Evolutionary conservation across 2,888 invertebrate species (phyloP).

Genomic region (Coelinius sp.): DNA sequence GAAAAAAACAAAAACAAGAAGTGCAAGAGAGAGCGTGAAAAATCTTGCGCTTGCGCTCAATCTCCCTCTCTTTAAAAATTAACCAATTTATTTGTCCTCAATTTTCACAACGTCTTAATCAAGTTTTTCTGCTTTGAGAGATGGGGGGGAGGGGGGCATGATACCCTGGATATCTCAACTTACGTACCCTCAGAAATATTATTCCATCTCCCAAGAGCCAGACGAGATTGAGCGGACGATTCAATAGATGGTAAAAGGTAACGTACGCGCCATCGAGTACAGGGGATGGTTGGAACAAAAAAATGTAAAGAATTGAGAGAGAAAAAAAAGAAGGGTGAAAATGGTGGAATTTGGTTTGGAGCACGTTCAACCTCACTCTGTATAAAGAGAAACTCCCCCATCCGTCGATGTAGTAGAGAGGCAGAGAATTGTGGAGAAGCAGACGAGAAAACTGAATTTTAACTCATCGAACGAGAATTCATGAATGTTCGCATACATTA

Average conservation of each 20-base stretch:
- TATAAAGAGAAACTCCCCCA: not conserved
- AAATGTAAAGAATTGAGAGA: conserved; percentile 8
- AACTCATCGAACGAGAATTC: conserved; percentile 1
- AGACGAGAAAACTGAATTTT: conserved; percentile 28
- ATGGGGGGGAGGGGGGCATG: not conserved
- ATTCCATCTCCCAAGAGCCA: conserved; percentile 27
- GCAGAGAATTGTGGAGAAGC: not conserved
- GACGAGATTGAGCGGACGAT: conserved; percentile 40
- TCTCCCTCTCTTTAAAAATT: not conserved
- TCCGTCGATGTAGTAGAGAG: not conserved
- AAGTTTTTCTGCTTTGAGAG: not conserved
- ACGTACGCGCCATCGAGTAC: conserved; percentile 20
- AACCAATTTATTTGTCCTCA: not conserved
- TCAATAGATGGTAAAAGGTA: conserved; percentile 37
- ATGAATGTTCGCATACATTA: conserved; percentile 32
- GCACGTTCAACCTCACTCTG: not conserved
- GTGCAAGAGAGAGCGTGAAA: not conserved
- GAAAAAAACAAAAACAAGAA: conserved; percentile 43
- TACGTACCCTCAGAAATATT: conserved; percentile 30
- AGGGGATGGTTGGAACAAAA: conserved; percentile 10
- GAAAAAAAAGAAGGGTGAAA: not conserved
- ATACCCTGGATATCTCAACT: not conserved
- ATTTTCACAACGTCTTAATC: not conserved
- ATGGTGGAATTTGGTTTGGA: conserved; percentile 20
- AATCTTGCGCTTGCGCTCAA: not conserved